Evolutionary conservation across 2,888 invertebrate genomes (phyloP).

Genomic region (Melangyna quadrimaculata): DNA sequence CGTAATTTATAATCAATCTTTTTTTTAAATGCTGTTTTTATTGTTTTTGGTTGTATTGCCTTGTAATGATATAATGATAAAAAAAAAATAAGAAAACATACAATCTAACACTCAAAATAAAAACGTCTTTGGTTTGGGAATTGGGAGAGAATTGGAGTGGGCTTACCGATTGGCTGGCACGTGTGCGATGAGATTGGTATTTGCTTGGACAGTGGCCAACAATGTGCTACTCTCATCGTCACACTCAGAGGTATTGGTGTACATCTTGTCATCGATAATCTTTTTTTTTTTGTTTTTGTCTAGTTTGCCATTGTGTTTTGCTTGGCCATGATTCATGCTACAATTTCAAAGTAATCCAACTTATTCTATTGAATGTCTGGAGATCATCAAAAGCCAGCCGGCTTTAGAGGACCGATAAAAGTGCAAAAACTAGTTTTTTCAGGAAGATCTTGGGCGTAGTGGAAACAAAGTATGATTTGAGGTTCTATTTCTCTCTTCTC

Average conservation of each 20-base stretch:
- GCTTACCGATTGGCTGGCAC: not conserved
- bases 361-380: not conserved
- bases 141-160: not conserved
- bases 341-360: not conserved
- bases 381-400: not conserved
- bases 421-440: too few species aligned
- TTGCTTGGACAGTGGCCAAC: conserved; percentile 2
- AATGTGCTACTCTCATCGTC: not conserved
- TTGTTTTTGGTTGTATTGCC: conserved; percentile 63
- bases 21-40: conserved; percentile 64
- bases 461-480: too few species aligned
- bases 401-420: too few species aligned
- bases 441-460: too few species aligned
- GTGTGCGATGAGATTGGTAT: conserved; percentile 1
- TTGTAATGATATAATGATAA: conserved; percentile 56
- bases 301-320: not conserved
- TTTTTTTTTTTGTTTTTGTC: not conserved
- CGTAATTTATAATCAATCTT: conserved; percentile 70
- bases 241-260: not conserved
- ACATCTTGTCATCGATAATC: not conserved
- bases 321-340: not conserved
- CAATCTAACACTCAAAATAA: conserved; percentile 31
- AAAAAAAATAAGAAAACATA: conserved; percentile 40
- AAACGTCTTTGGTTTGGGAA: not conserved
- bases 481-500: too few species aligned